phyloP scores from a whole-genome alignment of 2,888 invertebrate genomes.

The Plebejus anna region DNA sequence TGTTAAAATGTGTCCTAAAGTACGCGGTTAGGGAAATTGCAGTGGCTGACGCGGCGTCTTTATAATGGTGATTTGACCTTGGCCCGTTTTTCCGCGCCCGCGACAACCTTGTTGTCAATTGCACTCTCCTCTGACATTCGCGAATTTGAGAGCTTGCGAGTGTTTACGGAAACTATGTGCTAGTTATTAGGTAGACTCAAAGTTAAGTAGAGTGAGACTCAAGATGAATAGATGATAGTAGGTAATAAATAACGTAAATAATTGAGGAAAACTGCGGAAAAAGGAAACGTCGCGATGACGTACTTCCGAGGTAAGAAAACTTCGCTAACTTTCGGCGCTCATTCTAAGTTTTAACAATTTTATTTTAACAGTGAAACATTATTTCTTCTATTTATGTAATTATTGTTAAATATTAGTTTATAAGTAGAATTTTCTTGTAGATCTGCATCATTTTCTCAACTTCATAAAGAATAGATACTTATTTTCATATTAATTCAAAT shows the following conservation, averaged over 20 bases:
- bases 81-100: constrained; percentile 75
- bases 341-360: background rate
- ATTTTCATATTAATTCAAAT: background rate
- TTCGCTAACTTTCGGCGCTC: background rate
- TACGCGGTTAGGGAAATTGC: constrained; percentile 52
- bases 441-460: too few species aligned
- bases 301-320: constrained; percentile 34
- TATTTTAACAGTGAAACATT: background rate
- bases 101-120: constrained; percentile 69
- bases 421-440: too few species aligned
- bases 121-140: constrained; percentile 71
- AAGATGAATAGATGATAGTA: constrained; percentile 29
- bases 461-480: background rate
- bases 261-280: background rate
- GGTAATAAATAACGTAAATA: background rate
- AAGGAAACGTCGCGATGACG: constrained; percentile 27
- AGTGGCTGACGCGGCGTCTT: constrained; percentile 59
- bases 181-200: constrained; percentile 10
- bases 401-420: background rate
- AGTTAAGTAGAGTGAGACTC: background rate
- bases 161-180: constrained; percentile 38
- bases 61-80: constrained; percentile 66
- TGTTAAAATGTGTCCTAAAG: constrained; percentile 40
- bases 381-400: background rate
- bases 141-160: constrained; percentile 56